Evolutionary conservation across 2,113 vertebrate genomes (phyloP), one percentile per base, ranked within the genome.

Genomic region (Pithys albifrons): DNA sequence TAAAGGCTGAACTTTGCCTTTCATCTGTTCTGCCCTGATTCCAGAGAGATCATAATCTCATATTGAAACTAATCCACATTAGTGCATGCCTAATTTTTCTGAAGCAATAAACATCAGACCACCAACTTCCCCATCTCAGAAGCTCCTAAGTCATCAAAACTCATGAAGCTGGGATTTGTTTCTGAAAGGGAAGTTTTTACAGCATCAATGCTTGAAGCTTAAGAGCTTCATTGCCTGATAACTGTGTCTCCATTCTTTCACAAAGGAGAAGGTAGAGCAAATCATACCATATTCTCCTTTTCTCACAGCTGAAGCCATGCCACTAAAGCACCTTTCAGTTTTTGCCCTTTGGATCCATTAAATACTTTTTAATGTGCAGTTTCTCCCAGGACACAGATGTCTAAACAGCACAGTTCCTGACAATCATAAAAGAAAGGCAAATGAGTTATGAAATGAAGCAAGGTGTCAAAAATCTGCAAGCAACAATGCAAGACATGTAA

Each of bases 1-100:
- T 96, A 96, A 91, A 97, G 95, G 77, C 70, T 95, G 87, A 94
- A 92, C 61, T 91, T 37, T 49, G 48, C 37, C 94, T 96, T 96
- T 95, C 93, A 94, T 95, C 83, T 95, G 39, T 78, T 91, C 83
- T 89, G 65, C 57, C 74, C 57, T 92, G 70, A 94, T 85, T 92
- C 73, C 70, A 94, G 48, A 89, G 57, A 92, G 83, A 69, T 91
- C 91, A 83, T 84, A 92, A 94, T 81, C 76, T 92, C 17, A 65
- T 67, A 62, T 0, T 66, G 43, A 55, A 90, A 33, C 73, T 84
- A 92, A 88, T 86, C 20, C 72, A 82, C 74, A 87, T 89, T 57
- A 85, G 3, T 58, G 35, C 55, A 43, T 55, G 71, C 67, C 59
- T 80, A 64, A 83, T 85, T 95, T 72, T 91, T 79, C 89, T 88